phyloP scores from a whole-genome alignment of 2,888 invertebrate genomes.

The Trissoscelio sp. region DNA sequence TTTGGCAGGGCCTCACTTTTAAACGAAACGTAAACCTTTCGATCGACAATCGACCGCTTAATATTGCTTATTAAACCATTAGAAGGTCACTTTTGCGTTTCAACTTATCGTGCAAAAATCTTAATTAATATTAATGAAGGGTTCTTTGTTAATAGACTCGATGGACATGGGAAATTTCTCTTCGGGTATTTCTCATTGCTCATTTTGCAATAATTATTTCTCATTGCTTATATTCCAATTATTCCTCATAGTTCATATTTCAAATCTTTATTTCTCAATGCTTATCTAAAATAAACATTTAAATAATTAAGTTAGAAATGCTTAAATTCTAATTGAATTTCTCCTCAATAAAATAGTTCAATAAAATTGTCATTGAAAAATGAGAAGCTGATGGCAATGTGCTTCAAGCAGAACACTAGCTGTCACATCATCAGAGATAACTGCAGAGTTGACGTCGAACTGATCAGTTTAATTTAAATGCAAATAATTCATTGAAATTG shows the following conservation, averaged over 20 bases:
- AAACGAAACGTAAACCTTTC: constrained; percentile 13
- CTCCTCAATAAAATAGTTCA: too few relatives aligned
- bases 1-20: constrained; percentile 47
- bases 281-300: too few relatives aligned
- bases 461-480: constrained; percentile 41
- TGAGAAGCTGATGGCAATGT: too few relatives aligned
- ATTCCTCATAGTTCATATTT: constrained; percentile 4
- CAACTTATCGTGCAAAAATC: constrained; percentile 26
- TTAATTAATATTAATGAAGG: constrained; percentile 53
- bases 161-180: constrained; percentile 3
- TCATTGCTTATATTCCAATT: too few relatives aligned
- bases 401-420: too few relatives aligned
- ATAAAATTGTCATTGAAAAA: too few relatives aligned
- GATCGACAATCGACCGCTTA: constrained; percentile 1
- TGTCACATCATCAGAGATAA: too few relatives aligned
- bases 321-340: too few relatives aligned
- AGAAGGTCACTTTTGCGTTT: constrained; percentile 39
- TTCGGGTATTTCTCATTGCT: too few relatives aligned
- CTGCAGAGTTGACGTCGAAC: neutral
- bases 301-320: too few relatives aligned
- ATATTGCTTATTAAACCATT: constrained; percentile 33
- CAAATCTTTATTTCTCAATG: constrained; percentile 6
- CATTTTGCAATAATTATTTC: too few relatives aligned
- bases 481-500: constrained; percentile 27
- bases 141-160: constrained; percentile 17